Base-by-base conservation (phyloP, 2,797 vertebrate genomes). In the Okamejei kenojei region DNA sequence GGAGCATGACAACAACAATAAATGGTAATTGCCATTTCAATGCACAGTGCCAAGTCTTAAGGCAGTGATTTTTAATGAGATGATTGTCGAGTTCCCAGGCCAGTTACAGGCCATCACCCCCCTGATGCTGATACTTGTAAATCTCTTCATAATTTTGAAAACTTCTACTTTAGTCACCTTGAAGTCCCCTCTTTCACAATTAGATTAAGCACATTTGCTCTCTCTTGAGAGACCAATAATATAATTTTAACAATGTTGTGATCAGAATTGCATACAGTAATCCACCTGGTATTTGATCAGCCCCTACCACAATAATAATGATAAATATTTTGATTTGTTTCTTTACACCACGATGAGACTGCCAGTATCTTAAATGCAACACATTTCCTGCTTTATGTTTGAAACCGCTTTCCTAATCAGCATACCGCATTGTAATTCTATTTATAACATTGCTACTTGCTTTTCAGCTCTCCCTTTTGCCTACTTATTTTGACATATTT, bases 31-130 rank as follows among this genome's bases (percentile, higher is more conserved):
- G 84, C 65, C 84, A 88, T 88, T 88, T 88, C 84, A 35, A 88
- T 88, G 35, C 29, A 88, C 63, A 35, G 61, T 35, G 63, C 65
- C n/a, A 88, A 88, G 35, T 68, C 84, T 88, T 65, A 65, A 88
- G 61, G 84, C 84, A 65, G 61, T 88, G n/a, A 63, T 68, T 88
- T 88, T 68, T 68, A 68, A 88, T 88, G 84, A 88, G 63, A 68
- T 88, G 61, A 88, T 88, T 88, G 84, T n/a, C 32, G 84, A 35
- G 84, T 68, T 88, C 63, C 82, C 63, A 13, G 29, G 84, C 61
- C 63, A 88, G 63, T 88, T 88, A 88, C 19, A 68, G 84, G 84
- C 63, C 84, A 88, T 88, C n/a, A 88, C 84, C 84, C 84, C 82
- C 84, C 65, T 88, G 84, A 68, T 32, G n/a, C 84, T 21, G 84